Evolutionary conservation across 2,113 vertebrate species (phyloP).

Genomic region (Sciurus niger): DNA sequence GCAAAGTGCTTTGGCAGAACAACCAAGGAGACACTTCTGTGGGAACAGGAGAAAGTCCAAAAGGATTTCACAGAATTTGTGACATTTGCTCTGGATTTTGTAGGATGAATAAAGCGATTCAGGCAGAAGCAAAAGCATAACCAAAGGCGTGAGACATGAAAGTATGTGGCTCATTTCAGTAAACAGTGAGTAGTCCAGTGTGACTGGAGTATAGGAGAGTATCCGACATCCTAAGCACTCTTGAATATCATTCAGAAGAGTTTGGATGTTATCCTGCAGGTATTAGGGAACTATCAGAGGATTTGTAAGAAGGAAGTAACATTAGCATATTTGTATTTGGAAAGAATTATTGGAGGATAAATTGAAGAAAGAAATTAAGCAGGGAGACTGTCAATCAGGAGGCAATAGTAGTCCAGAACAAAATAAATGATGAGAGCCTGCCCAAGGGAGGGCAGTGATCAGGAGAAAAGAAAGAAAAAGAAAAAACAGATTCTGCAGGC

Average conservation of each 20-base stretch:
- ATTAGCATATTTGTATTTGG: constrained; percentile 31
- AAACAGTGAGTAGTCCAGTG: neutral
- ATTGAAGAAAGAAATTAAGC: constrained; percentile 45
- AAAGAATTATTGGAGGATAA: constrained; percentile 22
- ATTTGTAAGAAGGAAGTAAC: constrained; percentile 60
- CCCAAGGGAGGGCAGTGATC: neutral
- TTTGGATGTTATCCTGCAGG: constrained; percentile 30
- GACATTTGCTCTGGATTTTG: constrained; percentile 14
- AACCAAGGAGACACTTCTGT: neutral
- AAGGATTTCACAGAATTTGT: constrained; percentile 15
- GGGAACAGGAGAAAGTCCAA: neutral
- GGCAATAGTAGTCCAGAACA: neutral
- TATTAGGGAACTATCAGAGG: neutral
- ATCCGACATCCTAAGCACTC: constrained; percentile 5
- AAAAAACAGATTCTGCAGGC: neutral
- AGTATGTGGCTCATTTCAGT: constrained; percentile 16
- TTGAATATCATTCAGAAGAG: neutral
- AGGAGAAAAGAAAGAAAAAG: neutral
- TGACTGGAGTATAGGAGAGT: neutral
- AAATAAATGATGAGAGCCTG: neutral
- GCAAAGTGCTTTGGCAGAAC: neutral
- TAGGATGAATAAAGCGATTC: constrained; percentile 43
- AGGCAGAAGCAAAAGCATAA: constrained; percentile 44
- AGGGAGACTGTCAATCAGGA: neutral
- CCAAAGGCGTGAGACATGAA: neutral